These are phyloP conservation scores for Condylura cristata DNA, from an alignment of 2,113 vertebrate genomes.

Conservation along the genomic window DNA sequence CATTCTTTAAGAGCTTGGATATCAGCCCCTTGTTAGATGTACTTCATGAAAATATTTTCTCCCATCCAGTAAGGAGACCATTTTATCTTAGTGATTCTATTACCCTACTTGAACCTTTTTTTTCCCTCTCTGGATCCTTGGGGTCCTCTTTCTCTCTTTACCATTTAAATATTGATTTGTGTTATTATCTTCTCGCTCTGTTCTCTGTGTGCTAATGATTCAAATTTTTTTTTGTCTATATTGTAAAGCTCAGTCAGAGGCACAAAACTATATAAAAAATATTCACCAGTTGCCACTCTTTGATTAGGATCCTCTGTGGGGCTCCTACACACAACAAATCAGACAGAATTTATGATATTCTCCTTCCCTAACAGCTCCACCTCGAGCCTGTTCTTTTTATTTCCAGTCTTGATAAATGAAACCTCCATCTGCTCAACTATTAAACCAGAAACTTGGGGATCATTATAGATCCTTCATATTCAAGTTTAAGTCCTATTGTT, in stretches of 20 bases:
- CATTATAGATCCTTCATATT: not conserved
- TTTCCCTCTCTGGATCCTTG: not conserved
- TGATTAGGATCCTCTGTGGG: not conserved
- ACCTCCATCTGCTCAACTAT: not conserved
- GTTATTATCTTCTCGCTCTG: not conserved
- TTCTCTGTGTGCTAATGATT: not conserved
- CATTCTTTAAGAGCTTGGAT: no score
- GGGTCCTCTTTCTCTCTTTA: not conserved
- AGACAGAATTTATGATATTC: not conserved
- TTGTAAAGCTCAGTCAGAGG: not conserved
- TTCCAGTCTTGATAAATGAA: conserved; percentile 31
- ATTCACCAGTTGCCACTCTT: not conserved
- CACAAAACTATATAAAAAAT: not conserved
- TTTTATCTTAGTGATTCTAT: not conserved
- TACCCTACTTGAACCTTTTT: not conserved
- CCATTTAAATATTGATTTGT: not conserved
- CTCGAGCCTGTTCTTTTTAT: not conserved
- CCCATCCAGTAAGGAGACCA: not conserved
- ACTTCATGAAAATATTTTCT: no score
- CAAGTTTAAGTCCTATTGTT: conserved; percentile 37
- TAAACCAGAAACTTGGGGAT: conserved; percentile 19
- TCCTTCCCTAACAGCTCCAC: not conserved
- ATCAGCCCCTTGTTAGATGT: no score
- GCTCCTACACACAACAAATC: not conserved
- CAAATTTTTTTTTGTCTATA: not conserved